phyloP scores from a whole-genome alignment of 2,113 vertebrate genomes.

The Regulus satrapa region DNA sequence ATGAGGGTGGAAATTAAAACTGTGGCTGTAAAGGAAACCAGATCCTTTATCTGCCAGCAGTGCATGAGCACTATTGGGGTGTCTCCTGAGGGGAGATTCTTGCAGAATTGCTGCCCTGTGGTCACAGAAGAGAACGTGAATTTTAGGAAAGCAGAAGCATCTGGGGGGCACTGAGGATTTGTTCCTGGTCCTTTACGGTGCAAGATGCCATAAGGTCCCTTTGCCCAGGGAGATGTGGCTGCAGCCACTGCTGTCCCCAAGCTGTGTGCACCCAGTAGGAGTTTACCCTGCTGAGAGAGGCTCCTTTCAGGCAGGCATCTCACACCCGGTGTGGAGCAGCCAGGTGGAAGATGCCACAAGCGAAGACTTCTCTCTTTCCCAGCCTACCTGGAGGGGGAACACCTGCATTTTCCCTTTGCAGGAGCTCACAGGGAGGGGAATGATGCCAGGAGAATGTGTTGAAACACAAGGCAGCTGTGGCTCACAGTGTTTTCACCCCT shows the following conservation, averaged over 20 bases:
- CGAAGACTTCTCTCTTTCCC: not conserved
- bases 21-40: not conserved
- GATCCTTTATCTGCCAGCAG: not conserved
- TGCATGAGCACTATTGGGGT: not conserved
- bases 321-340: not conserved
- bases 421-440: not conserved
- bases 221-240: not conserved
- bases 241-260: not conserved
- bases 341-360: not conserved
- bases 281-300: not conserved
- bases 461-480: not conserved
- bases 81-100: not conserved
- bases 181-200: fast-evolving
- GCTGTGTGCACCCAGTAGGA: not conserved
- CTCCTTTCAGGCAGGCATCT: not conserved
- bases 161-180: not conserved
- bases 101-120: not conserved
- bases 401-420: not conserved
- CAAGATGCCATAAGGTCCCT: not conserved
- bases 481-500: not conserved
- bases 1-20: not conserved
- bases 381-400: not conserved
- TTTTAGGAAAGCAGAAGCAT: not conserved
- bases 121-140: not conserved
- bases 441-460: not conserved